Conservation (phyloP, 2,797 vertebrate species). For the Melanogrammus aeglefinus region DNA sequence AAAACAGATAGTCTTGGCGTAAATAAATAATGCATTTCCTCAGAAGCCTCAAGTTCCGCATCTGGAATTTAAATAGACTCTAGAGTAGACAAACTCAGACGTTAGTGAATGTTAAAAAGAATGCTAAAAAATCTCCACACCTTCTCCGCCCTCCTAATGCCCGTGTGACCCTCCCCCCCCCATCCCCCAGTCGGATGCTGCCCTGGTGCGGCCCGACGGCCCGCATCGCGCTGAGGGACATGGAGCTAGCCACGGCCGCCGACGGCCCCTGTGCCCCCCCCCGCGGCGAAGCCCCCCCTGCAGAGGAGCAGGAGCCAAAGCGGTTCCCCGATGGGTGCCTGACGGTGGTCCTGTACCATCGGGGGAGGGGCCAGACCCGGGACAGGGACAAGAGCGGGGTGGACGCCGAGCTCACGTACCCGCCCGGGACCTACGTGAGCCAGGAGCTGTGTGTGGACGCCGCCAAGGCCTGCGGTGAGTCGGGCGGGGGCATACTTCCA, state of each 20-base stretch:
- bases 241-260: slow-evolving; percentile 67
- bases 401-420: slow-evolving; percentile 67
- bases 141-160: not conserved
- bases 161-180: slow-evolving; percentile 7
- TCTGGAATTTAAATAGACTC: no score
- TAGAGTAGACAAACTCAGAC: no score
- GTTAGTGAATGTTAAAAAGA: no score
- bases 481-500: no score
- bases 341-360: slow-evolving; percentile 81
- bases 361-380: slow-evolving; percentile 63
- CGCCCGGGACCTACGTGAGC: slow-evolving; percentile 81
- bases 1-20: no score
- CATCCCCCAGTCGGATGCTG: slow-evolving; percentile 60
- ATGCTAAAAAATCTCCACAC: not conserved
- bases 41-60: no score
- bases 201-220: slow-evolving; percentile 69
- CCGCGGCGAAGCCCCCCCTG: slow-evolving; percentile 33
- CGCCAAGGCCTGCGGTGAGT: slow-evolving; percentile 88
- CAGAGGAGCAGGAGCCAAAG: slow-evolving; percentile 32
- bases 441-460: slow-evolving; percentile 88
- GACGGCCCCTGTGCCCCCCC: slow-evolving; percentile 64
- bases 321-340: slow-evolving; percentile 60
- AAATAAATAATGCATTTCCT: no score
- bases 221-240: slow-evolving; percentile 82
- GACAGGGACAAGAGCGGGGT: slow-evolving; percentile 44